Percentiles rank a stretch among this genome's conserved stretches.
phyloP scores from a whole-genome alignment of 2,888 invertebrate species.

The Cosmia trapezina region DNA sequence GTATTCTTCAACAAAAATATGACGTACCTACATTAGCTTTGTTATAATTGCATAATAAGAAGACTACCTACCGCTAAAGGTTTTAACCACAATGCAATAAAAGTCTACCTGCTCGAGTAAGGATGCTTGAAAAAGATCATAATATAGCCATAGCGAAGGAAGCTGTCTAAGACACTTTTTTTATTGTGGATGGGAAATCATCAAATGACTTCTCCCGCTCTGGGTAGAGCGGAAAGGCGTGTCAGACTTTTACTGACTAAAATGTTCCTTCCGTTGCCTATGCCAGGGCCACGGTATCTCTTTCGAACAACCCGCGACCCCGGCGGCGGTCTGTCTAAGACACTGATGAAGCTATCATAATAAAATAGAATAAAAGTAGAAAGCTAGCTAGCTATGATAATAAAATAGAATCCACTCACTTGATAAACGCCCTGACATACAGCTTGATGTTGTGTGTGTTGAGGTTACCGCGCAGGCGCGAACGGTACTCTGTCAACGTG shows the following conservation, averaged over 20 bases:
- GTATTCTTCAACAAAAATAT: background rate
- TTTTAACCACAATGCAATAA: background rate
- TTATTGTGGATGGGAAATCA: too few species aligned
- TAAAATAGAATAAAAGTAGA: background rate
- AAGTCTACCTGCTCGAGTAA: background rate
- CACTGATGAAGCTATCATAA: background rate
- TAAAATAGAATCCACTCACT: slow-evolving; percentile 89
- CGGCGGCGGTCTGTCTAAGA: too few species aligned
- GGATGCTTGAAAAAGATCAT: background rate
- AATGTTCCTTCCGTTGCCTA: too few species aligned
- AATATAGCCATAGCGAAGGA: too few species aligned
- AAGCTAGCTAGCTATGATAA: background rate
- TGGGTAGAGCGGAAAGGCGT: too few species aligned
- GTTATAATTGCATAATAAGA: too few species aligned
- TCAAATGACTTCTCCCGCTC: too few species aligned
- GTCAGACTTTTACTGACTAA: too few species aligned
- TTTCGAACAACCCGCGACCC: too few species aligned
- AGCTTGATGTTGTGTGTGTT: slow-evolving; percentile 95
- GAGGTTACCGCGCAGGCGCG: slow-evolving; percentile 93
- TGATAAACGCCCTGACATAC: slow-evolving; percentile 95
- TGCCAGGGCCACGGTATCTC: too few species aligned
- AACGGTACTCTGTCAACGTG: slow-evolving; percentile 94
- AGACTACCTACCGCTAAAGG: background rate
- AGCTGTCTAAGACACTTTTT: background rate
- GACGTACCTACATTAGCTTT: background rate